These are phyloP conservation scores for Dorcus hopei DNA, from an alignment of 2,888 invertebrate species.

Conservation along the genomic window DNA sequence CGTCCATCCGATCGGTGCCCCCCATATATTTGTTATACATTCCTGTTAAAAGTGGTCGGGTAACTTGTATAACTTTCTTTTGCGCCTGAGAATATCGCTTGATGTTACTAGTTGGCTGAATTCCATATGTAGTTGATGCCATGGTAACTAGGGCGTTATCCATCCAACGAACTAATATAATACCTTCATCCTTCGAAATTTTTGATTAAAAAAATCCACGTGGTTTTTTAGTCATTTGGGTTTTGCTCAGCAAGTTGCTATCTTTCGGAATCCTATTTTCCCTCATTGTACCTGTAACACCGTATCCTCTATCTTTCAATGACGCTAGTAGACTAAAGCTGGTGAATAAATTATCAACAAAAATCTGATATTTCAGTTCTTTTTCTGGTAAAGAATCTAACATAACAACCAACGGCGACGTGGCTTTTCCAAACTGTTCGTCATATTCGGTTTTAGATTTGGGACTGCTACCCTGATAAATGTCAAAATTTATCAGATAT, in stretches of 20 bases:
- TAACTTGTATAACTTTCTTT: slow-evolving; percentile 6
- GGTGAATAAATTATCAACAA: background rate
- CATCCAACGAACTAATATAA: slow-evolving; percentile 14
- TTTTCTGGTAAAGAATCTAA: background rate
- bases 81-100: slow-evolving; percentile 9
- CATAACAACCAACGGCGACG: background rate
- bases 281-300: slow-evolving; percentile 13
- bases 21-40: slow-evolving; percentile 10
- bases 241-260: background rate
- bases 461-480: background rate
- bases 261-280: slow-evolving; percentile 10
- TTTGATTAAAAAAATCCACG: background rate
- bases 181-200: background rate
- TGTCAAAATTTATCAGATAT: background rate
- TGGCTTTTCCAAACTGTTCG: background rate
- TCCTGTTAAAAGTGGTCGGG: slow-evolving; percentile 3
- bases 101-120: slow-evolving; percentile 12
- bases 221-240: background rate
- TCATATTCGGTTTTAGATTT: slow-evolving; percentile 3
- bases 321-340: background rate
- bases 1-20: slow-evolving; percentile 16
- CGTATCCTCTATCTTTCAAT: background rate
- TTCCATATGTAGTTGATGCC: slow-evolving; percentile 14
- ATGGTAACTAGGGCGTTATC: slow-evolving; percentile 16
- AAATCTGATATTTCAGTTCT: background rate